Evolutionary conservation across 1,140 invertebrate genomes (phyloP).

Genomic region (Zaprionus tsacasi): DNA sequence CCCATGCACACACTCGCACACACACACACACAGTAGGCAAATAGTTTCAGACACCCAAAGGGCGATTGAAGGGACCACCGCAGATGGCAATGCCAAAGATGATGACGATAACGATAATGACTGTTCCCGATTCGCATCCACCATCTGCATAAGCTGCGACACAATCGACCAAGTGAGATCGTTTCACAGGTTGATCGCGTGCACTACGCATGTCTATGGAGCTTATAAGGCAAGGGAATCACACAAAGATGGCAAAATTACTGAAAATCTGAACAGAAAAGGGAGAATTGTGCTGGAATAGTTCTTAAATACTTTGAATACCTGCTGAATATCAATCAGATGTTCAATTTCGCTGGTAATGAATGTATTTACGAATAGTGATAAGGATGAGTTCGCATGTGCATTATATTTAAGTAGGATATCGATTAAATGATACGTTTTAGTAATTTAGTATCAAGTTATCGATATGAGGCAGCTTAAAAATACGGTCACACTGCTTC

Average conservation of each 20-base stretch:
- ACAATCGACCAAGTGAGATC: conserved; percentile 61
- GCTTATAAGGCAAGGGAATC: conserved; percentile 15
- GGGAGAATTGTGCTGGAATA: background rate
- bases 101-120: conserved; percentile 21
- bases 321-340: conserved; percentile 7
- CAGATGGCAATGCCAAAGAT: conserved; percentile 7
- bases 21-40: conserved; percentile 52
- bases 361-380: background rate
- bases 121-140: conserved; percentile 15
- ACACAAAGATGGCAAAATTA: conserved; percentile 9
- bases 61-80: conserved; percentile 32
- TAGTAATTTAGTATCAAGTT: too few relatives aligned
- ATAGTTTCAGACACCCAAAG: conserved; percentile 58
- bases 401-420: too few relatives aligned
- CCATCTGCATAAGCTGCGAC: conserved; percentile 73
- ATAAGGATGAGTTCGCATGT: too few relatives aligned
- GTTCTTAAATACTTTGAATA: conserved; percentile 13
- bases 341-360: background rate
- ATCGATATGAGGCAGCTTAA: too few relatives aligned
- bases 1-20: conserved; percentile 2
- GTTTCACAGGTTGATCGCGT: conserved; percentile 57
- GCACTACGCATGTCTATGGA: background rate
- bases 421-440: too few relatives aligned
- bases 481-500: too few relatives aligned
- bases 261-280: conserved; percentile 13